A percentile compares a stretch with the other conserved stretches of the same genome.
phyloP scores from a whole-genome alignment of 2,888 invertebrate genomes.

The Ophonus ardosiacus region DNA sequence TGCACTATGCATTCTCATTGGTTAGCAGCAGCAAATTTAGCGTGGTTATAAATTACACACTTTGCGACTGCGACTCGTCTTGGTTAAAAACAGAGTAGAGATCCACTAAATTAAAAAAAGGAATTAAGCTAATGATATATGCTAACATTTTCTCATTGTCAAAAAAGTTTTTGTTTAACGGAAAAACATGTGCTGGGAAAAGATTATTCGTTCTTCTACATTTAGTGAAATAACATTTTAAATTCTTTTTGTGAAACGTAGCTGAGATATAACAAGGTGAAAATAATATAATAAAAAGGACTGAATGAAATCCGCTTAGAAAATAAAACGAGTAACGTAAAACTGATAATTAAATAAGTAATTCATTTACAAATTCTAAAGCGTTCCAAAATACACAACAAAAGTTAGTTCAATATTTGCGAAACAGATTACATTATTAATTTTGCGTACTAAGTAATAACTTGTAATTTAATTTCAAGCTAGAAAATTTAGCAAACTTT shows the following conservation, averaged over 20 bases:
- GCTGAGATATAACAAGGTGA: background rate
- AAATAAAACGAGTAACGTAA: background rate
- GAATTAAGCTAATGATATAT: background rate
- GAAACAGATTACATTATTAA: conserved; percentile 41
- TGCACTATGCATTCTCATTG: too few relatives aligned
- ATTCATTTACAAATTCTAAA: conserved; percentile 18
- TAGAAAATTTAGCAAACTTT: conserved; percentile 39
- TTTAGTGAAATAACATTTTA: background rate
- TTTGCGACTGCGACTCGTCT: too few relatives aligned
- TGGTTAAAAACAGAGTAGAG: too few relatives aligned
- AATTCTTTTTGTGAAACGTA: background rate
- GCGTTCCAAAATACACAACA: conserved; percentile 26
- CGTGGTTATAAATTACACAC: too few relatives aligned
- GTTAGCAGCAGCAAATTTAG: too few relatives aligned
- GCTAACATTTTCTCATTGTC: background rate
- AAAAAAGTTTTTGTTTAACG: background rate
- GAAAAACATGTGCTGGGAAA: background rate
- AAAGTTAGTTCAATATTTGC: conserved; percentile 31
- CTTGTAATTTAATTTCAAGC: conserved; percentile 42
- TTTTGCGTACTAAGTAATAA: conserved; percentile 31
- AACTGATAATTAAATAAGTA: conserved; percentile 2
- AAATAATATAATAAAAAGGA: background rate
- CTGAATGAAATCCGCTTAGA: conserved; percentile 16
- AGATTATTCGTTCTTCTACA: background rate
- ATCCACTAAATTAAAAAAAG: background rate